Evolutionary conservation across 1,140 invertebrate species (phyloP), one percentile per base, ranked within the genome.

Genomic region (Drosophila kanapiae): DNA sequence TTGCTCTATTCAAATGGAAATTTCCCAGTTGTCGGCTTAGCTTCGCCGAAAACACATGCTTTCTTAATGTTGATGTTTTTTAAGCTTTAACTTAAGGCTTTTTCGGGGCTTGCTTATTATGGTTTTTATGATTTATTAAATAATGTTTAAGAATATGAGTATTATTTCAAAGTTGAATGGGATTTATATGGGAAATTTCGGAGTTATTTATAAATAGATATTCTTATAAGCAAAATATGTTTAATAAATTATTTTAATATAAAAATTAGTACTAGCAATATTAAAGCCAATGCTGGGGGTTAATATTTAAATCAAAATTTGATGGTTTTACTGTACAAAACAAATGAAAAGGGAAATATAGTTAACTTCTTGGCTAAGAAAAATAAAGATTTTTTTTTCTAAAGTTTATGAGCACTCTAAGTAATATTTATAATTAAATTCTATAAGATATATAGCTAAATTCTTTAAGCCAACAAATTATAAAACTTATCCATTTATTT

Each of bases 1-100:
- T 60, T 51, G 82, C 83, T 75, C 82, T 70, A 90, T 88, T 88
- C 84, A 78, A 78, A 88, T 88, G 85, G 78, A 88, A 88, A 88
- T 88, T 63, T 63, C 29, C 9, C 9, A 23, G 18, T 68, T 49
- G n/a, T 27, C 16, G 23, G 31, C 38, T 31, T 42, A 31, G 54
- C 31, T 14, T 37, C 40, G n/a, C n/a, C 6, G 14, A 51, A 48
- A 51, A 65, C 23, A 53, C 18, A 31, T 60, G 23, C 33, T 64
- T 23, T 23, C 16, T 53, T 75, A 11, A 27, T 53, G 40, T 42
- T 69, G 27, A n/a, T 51, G 37, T 29, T 64, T 48, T 58, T 27
- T 33, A n/a, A 2, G 43, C 11, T 23, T 58, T 11, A n/a, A n/a
- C 29, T 47, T 27, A 13, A 8, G 29, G n/a, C 10, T 7, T 35